Percentiles rank a stretch among this genome's conserved stretches.
Evolutionary conservation across 2,888 invertebrate species (phyloP).

Genomic region (Blomia tropicalis): DNA sequence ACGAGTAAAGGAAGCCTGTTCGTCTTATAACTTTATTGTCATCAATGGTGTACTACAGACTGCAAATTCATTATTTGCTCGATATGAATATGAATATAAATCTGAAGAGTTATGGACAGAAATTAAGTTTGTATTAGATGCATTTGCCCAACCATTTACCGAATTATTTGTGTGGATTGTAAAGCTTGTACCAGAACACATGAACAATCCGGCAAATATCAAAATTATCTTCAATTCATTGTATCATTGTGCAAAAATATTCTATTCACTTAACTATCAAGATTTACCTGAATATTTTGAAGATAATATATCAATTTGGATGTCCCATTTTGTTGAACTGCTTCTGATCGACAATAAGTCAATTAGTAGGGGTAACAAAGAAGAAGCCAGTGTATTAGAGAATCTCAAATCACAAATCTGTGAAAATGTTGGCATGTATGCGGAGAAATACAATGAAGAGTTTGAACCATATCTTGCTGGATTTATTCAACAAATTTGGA

Average conservation of each 20-base stretch:
- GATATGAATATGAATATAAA: slow-evolving; percentile 87
- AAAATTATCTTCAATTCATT: slow-evolving; percentile 75
- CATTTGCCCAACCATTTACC: slow-evolving; percentile 81
- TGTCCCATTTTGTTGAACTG: slow-evolving; percentile 69
- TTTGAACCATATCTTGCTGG: slow-evolving; percentile 70
- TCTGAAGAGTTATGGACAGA: slow-evolving; percentile 87
- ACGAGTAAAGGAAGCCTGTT: slow-evolving; percentile 36
- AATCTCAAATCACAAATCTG: slow-evolving; percentile 87
- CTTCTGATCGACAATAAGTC: slow-evolving; percentile 59
- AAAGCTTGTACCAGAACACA: slow-evolving; percentile 58
- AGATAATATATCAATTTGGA: slow-evolving; percentile 90
- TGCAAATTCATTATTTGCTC: slow-evolving; percentile 87
- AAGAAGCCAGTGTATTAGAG: slow-evolving; percentile 73
- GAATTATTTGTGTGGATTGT: slow-evolving; percentile 74
- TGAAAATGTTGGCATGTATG: slow-evolving; percentile 80
- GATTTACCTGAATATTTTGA: slow-evolving; percentile 98
- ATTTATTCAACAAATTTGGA: slow-evolving; percentile 92
- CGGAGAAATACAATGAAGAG: slow-evolving; percentile 94
- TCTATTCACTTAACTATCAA: slow-evolving; percentile 90
- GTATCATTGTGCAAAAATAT: slow-evolving; percentile 76
- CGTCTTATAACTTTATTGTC: slow-evolving; percentile 69
- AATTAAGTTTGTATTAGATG: slow-evolving; percentile 85
- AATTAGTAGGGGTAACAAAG: slow-evolving; percentile 56
- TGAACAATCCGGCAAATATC: slow-evolving; percentile 59
- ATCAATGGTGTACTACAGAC: slow-evolving; percentile 88